Evolutionary conservation across 2,888 invertebrate species (phyloP), one percentile per base, ranked within the genome.

Genomic region (Rosalia funebris): DNA sequence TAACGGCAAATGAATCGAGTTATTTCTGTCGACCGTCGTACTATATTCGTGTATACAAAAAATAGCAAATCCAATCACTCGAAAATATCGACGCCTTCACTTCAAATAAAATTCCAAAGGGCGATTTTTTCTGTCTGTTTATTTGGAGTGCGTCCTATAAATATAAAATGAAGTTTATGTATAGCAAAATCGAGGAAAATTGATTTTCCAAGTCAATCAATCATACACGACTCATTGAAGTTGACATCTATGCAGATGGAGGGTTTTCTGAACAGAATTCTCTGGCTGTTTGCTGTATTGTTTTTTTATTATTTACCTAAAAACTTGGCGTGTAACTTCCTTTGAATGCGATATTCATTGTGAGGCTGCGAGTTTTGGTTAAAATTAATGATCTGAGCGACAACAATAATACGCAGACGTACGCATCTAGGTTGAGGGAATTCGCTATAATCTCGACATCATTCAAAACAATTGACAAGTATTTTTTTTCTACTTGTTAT

Each of bases 181-280:
- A 34, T 50, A 31, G 50, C 19, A 39, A 37, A 50, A 50, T 50
- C 16, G 36, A 14, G 12, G 20, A 20, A 48, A 48, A 50, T 50
- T 50, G 50, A 50, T 50, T 54, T 20, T 48, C 25, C 42, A 11
- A 37, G 15, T 46, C 54, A 48, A 60, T 60, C 59, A 54, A 60
- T 60, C 59, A 60, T 44, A 47, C 15, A 36, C 37, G 17, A 48
- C 36, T 60, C 45, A 60, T 53, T 47, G 54, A 42, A 48, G 54
- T 60, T 54, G 59, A 60, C 59, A 48, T 47, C 54, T 60, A 54
- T 54, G 54, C 37, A 60, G 59, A 60, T 44, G 59, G 54, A 60
- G 54, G 39, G 36, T 19, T 39, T 34, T 25, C 31, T 25, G 39
- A 16, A 31, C 15, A 20, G 20, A 19, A 39, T 50, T 50, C 39